Base-by-base conservation (phyloP, 2,113 vertebrate genomes). In the Isichthys henryi region DNA sequence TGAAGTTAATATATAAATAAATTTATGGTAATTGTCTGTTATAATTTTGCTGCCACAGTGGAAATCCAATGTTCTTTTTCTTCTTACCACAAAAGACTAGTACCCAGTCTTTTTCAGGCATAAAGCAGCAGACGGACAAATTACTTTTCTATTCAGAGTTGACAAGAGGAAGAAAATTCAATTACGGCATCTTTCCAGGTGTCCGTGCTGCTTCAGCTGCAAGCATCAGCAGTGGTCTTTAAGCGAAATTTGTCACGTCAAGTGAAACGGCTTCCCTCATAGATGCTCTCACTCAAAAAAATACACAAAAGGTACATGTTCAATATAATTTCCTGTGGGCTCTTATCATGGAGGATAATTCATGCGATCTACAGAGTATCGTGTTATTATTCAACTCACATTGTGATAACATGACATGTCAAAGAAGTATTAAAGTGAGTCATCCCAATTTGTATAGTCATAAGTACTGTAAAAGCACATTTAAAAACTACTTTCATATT, bases 101-200 rank as follows among this genome's bases (percentile, higher is more conserved):
- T 66, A 49, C 84, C 46, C 35, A 80, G 58, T 82, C 66, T 58
- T 88, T 90, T 62, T 10, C 89, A 87, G 85, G 45, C 66, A 77
- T 45, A 58, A 87, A 88, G 87, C 80, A 90, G 62, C 23, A 52
- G 85, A 87, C 13, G 85, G 80, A 90, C 89, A 90, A 87, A 88
- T 90, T 87, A 49, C 86, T 80, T 87, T 90, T 90, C 66, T 58
- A 88, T 90, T 90, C 85, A 56, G 66, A 70, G 89, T 80, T 90
- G 89, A 90, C 89, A 90, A 66, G 89, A 77, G 48, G 85, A 87
- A 87, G 48, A 90, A 88, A 87, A 90, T 87, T 90, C 89, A 90
- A 90, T 90, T 90, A 90, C 86, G 43, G 66, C 23, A 11, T 85
- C 86, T 88, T 88, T 70, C 70, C 85, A 87, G 66, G 27, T 88